phyloP scores from a whole-genome alignment of 2,113 vertebrate genomes.

The Myodes glareolus region DNA sequence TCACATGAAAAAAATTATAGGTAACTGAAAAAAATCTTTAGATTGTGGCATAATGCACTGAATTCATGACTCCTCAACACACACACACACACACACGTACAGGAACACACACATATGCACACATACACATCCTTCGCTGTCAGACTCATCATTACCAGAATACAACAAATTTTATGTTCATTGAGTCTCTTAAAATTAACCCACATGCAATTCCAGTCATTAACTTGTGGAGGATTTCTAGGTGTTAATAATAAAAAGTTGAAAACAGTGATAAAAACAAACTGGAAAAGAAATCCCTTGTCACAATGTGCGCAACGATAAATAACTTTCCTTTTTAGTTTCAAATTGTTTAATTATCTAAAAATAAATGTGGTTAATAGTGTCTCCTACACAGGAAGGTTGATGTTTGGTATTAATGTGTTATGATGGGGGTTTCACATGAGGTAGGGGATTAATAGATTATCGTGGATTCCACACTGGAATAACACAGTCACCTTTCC shows the following conservation, averaged over 20 bases:
- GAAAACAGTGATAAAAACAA: conserved; percentile 58
- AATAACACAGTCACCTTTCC: conserved; percentile 86
- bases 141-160: conserved; percentile 20
- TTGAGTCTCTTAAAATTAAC: conserved; percentile 58
- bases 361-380: conserved; percentile 61
- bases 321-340: conserved; percentile 57
- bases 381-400: conserved; percentile 39
- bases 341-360: conserved; percentile 9
- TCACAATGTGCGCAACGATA: conserved; percentile 65
- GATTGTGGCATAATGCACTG: not conserved
- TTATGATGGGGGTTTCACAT: conserved; percentile 60
- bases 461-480: conserved; percentile 56
- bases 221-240: not conserved
- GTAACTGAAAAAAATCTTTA: conserved; percentile 28
- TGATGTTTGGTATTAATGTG: conserved; percentile 60
- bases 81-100: no score
- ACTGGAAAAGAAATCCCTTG: conserved; percentile 51
- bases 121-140: not conserved
- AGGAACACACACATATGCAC: not conserved
- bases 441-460: conserved; percentile 55
- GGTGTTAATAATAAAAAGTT: conserved; percentile 61
- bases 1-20: conserved; percentile 66
- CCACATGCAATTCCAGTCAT: conserved; percentile 68
- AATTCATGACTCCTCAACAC: conserved; percentile 44
- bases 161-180: not conserved